These are phyloP conservation scores for Drosophila anceps DNA, from an alignment of 2,888 invertebrate genomes.

Conservation along the genomic window DNA sequence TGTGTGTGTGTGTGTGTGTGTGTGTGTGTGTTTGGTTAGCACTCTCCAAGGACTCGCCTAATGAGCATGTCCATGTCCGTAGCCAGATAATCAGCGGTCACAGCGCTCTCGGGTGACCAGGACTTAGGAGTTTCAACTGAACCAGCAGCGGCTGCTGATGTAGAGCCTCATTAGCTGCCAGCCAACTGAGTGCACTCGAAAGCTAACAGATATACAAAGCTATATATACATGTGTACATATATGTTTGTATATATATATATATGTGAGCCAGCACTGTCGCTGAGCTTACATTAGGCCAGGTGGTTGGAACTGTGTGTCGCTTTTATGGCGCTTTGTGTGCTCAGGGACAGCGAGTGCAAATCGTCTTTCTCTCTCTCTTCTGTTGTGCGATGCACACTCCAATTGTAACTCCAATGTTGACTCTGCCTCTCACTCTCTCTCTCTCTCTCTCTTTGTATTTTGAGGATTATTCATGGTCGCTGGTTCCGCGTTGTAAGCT, in stretches of 20 bases:
- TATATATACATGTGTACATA: neutral
- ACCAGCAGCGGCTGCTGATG: slow-evolving; percentile 39
- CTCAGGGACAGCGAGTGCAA: slow-evolving; percentile 36
- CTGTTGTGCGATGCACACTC: slow-evolving; percentile 25
- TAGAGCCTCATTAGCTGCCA: slow-evolving; percentile 37
- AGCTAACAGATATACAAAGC: neutral
- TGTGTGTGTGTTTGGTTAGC: slow-evolving; percentile 23
- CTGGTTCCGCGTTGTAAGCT: slow-evolving; percentile 47
- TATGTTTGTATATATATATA: too few relatives aligned
- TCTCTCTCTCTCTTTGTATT: slow-evolving; percentile 6
- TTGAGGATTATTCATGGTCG: slow-evolving; percentile 62
- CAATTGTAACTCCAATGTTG: slow-evolving; percentile 32
- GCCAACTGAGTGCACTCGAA: slow-evolving; percentile 18
- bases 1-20: neutral
- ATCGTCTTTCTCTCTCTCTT: neutral
- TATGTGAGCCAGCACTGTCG: neutral
- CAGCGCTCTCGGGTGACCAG: slow-evolving; percentile 27
- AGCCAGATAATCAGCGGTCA: slow-evolving; percentile 45
- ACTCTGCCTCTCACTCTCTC: slow-evolving; percentile 9
- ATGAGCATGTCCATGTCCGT: slow-evolving; percentile 70
- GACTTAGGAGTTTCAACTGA: slow-evolving; percentile 9
- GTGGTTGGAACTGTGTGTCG: slow-evolving; percentile 31
- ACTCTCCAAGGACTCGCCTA: slow-evolving; percentile 75
- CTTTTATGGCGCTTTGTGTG: slow-evolving; percentile 32
- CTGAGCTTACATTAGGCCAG: slow-evolving; percentile 43